Evolutionary conservation across 2,113 vertebrate species (phyloP), one percentile per base, ranked within the genome.

Genomic region (Notiomystis cincta): DNA sequence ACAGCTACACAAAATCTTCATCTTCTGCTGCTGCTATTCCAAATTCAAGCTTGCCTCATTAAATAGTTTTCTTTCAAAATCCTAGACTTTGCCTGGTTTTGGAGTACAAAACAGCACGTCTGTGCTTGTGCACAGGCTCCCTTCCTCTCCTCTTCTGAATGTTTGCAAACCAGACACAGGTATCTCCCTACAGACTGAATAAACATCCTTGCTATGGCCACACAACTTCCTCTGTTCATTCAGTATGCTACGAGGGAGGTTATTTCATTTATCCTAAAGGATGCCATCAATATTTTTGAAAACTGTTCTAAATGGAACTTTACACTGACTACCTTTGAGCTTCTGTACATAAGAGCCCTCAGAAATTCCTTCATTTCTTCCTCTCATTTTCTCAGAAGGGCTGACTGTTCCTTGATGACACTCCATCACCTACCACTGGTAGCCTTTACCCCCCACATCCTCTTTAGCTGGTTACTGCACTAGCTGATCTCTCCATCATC

Each of bases 21-120:
- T 15, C n/a, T 84, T 38, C 38, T 85, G 14, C 67, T 53, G 28
- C 17, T 85, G 44, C 30, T 85, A 40, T 58, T 78, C 62, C 54
- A 95, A 71, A 91, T 66, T 64, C 44, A 91, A 37, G n/a, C 48
- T 60, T 81, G 15, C 24, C 20, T 66, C 54, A 54, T 51, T 37
- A 67, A 80, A 69, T 5, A 51, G 8, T 44, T 86, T 69, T 87
- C 42, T 82, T 77, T 77, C 54, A 70, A 96, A 95, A 77, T 37
- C 10, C 15, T 86, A 66, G 64, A 45, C 8, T 85, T 90, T 17
- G 11, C 4, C 4, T 15, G 42, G 45, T 72, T 77, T 88, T 54
- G 15, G 54, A 86, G 40, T 18, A 73, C 14, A 86, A 57, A 95
- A 12, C 42, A 65, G 11, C 50, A 42, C 5, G 58, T 65, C 54